Percentiles rank a stretch among this genome's conserved stretches.
phyloP scores from a whole-genome alignment of 2,888 invertebrate species.

The Disparrhopalites patrizii region DNA sequence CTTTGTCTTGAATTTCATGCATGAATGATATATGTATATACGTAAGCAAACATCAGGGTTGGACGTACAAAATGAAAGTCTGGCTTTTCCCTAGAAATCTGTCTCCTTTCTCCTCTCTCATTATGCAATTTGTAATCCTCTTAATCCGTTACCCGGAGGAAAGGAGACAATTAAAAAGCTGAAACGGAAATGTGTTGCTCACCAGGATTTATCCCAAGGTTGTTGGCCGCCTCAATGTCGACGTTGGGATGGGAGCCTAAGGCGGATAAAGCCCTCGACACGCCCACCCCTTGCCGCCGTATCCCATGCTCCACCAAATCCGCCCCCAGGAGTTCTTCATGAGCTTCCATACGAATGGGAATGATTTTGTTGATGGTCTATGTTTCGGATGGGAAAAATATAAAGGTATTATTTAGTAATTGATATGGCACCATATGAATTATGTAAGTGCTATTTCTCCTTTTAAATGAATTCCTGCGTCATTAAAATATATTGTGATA shows the following conservation, averaged over 20 bases:
- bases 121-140: no score
- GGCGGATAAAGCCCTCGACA: slow-evolving; percentile 51
- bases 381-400: background rate
- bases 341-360: slow-evolving; percentile 78
- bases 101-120: no score
- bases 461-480: background rate
- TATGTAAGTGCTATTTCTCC: background rate
- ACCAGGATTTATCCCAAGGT: slow-evolving; percentile 48
- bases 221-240: slow-evolving; percentile 45
- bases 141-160: no score
- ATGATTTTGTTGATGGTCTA: slow-evolving; percentile 61
- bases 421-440: no score
- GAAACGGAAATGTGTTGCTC: no score
- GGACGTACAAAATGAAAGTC: no score
- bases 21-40: no score
- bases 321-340: slow-evolving; percentile 78
- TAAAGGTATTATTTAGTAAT: background rate
- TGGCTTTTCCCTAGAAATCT: no score
- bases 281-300: slow-evolving; percentile 57
- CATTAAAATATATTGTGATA: background rate
- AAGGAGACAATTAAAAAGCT: no score
- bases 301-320: slow-evolving; percentile 84
- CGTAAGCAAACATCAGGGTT: no score
- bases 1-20: no score
- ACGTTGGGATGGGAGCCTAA: slow-evolving; percentile 48